These are phyloP conservation scores for Bombylius major DNA, from an alignment of 2,888 invertebrate species.

Conservation along the genomic window DNA sequence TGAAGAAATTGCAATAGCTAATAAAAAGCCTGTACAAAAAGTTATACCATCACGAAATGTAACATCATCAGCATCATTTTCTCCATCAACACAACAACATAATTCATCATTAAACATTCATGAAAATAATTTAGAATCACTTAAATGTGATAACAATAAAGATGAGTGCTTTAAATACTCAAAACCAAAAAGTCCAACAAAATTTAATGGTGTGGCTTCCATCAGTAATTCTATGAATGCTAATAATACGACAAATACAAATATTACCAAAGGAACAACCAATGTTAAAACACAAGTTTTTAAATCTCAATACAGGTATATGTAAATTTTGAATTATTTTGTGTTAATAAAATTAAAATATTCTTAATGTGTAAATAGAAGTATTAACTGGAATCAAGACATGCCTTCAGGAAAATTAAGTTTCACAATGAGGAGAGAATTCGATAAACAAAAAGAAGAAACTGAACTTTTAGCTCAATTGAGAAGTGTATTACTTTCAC, in stretches of 20 bases:
- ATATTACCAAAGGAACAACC: neutral
- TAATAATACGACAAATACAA: too few species aligned
- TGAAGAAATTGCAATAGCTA: neutral
- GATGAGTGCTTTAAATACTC: conserved; percentile 38
- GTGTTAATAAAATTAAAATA: too few species aligned
- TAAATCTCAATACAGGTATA: neutral
- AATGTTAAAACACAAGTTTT: neutral
- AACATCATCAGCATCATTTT: neutral
- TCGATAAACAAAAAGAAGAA: conserved; percentile 83
- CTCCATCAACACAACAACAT: conserved; percentile 1
- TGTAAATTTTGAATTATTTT: too few species aligned
- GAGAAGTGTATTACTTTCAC: conserved; percentile 51
- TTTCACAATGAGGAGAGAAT: conserved; percentile 85
- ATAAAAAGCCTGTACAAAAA: conserved; percentile 59
- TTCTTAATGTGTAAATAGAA: conserved; percentile 14
- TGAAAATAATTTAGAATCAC: neutral
- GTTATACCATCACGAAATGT: conserved; percentile 62
- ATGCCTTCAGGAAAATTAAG: conserved; percentile 58
- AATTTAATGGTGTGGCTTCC: conserved; percentile 24
- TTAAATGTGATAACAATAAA: neutral
- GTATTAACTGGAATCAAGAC: conserved; percentile 61
- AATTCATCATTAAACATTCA: neutral
- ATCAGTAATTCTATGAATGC: conserved; percentile 14
- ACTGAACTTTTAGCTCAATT: conserved; percentile 72
- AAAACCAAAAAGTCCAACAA: conserved; percentile 36